Evolutionary conservation across 2,113 vertebrate species (phyloP).

Genomic region (Telmatochromis brichardi): DNA sequence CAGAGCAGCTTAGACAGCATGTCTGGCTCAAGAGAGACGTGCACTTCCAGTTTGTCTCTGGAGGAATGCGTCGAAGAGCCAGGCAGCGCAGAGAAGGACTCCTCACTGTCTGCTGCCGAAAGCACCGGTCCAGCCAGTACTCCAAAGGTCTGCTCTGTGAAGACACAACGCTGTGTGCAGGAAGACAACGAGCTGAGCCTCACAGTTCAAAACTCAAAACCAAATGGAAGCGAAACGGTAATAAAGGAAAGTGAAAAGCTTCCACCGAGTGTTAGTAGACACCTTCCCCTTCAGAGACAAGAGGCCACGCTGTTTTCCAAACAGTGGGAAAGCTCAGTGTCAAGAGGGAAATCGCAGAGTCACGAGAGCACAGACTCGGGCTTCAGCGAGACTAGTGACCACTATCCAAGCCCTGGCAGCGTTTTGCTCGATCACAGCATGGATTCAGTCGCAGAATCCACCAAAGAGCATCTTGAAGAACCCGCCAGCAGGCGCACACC

Average conservation of each 20-base stretch:
- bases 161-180: not conserved
- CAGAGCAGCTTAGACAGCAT: conserved; percentile 64
- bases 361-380: conserved; percentile 95
- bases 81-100: conserved; percentile 20
- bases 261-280: conserved; percentile 41
- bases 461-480: conserved; percentile 24
- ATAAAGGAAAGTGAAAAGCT: conserved; percentile 33
- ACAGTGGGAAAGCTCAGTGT: conserved; percentile 69
- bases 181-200: conserved; percentile 16
- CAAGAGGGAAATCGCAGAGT: conserved; percentile 79
- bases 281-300: conserved; percentile 76
- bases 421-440: conserved; percentile 68
- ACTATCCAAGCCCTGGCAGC: conserved; percentile 72
- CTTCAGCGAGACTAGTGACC: conserved; percentile 87
- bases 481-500: not conserved
- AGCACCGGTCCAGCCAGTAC: not conserved
- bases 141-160: not conserved
- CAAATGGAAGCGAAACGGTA: not conserved
- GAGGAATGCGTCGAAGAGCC: conserved; percentile 40
- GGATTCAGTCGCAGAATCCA: conserved; percentile 68
- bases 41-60: conserved; percentile 33
- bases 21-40: conserved; percentile 55
- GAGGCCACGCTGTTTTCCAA: conserved; percentile 76
- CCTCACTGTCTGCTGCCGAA: not conserved
- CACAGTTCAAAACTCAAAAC: not conserved